Conservation (phyloP, 1,140 invertebrate genomes). For the Leptinotarsa texana region DNA sequence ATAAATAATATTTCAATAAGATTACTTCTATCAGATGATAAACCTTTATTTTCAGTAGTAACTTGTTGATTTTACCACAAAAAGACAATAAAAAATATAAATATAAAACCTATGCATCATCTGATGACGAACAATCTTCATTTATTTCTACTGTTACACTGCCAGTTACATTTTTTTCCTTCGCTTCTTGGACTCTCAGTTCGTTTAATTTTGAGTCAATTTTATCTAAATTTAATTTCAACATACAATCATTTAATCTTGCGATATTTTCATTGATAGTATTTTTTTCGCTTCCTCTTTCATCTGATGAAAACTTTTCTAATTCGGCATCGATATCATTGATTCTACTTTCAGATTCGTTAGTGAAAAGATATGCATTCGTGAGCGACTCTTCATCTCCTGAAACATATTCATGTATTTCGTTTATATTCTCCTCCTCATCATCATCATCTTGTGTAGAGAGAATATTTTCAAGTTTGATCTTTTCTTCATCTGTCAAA, state of each 20-base stretch:
- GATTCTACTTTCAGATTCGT: not conserved
- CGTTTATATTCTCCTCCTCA: not conserved
- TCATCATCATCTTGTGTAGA: not conserved
- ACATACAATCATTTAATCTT: conserved; percentile 10
- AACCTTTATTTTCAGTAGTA: no score
- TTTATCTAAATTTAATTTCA: not conserved
- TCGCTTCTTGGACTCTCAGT: not conserved
- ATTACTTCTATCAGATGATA: no score
- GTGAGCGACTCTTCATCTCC: not conserved
- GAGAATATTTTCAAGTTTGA: conserved; percentile 7
- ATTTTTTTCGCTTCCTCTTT: not conserved
- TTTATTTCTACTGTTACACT: no score
- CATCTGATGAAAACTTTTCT: conserved; percentile 12
- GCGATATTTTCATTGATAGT: not conserved
- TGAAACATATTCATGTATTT: not conserved
- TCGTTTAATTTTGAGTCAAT: not conserved
- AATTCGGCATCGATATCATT: conserved; percentile 18
- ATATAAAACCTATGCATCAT: no score
- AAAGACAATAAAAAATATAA: no score
- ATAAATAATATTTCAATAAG: no score
- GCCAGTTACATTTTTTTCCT: not conserved
- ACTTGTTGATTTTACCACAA: no score
- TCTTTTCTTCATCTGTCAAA: conserved; percentile 22
- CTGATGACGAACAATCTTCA: no score
- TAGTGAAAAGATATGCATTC: conserved; percentile 11